phyloP scores from a whole-genome alignment of 2,797 vertebrate genomes.

The Poliocrania exsul region DNA sequence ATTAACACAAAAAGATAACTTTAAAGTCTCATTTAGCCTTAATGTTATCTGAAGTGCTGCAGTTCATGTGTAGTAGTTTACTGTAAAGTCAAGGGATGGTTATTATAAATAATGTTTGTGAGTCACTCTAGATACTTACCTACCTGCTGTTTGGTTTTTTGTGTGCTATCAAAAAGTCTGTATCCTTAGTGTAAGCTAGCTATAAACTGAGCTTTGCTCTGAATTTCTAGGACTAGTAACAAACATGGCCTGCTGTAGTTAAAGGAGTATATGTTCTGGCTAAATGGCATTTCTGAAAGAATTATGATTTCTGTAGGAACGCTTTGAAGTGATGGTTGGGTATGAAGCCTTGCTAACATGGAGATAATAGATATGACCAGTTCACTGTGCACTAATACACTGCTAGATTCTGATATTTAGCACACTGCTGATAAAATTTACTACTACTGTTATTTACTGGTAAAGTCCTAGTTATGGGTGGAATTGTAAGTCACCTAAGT shows the following conservation, averaged over 20 bases:
- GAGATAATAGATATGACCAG: conserved; percentile 3
- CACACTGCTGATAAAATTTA: background rate
- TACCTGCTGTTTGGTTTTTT: background rate
- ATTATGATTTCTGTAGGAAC: background rate
- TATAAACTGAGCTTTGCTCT: background rate
- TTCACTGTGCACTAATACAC: conserved; percentile 27
- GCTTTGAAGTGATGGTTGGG: background rate
- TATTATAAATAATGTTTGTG: background rate
- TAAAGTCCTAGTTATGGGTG: background rate
- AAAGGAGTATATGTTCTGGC: background rate
- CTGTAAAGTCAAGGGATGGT: background rate
- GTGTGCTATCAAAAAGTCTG: background rate
- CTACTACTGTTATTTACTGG: background rate
- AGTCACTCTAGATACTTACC: background rate
- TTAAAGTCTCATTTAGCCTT: conserved; percentile 1
- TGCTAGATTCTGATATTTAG: background rate
- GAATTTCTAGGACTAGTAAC: background rate
- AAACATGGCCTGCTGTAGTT: background rate
- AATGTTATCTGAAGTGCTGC: background rate
- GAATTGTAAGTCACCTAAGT: background rate
- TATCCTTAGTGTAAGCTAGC: background rate
- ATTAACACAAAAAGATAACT: background rate
- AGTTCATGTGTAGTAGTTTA: background rate
- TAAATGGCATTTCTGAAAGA: background rate
- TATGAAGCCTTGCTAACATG: background rate